phyloP scores from a whole-genome alignment of 2,797 vertebrate species.

The Champsocephalus esox region DNA sequence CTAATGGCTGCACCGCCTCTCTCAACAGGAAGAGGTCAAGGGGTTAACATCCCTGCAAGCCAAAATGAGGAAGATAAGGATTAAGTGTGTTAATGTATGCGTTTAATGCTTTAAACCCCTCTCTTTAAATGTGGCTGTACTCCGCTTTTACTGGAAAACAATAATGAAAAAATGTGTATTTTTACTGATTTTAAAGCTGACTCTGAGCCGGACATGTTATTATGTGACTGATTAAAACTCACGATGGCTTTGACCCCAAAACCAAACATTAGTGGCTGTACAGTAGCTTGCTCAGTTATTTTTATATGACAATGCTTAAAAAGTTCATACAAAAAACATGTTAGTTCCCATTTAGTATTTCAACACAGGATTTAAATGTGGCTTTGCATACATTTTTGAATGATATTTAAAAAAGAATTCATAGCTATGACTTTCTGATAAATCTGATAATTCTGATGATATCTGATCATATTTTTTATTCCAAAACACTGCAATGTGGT shows the following conservation, averaged over 20 bases:
- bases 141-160: conserved; percentile 21
- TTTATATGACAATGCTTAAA: conserved; percentile 2
- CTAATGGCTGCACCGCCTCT: conserved; percentile 43
- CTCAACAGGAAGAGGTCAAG: conserved; percentile 44
- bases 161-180: neutral
- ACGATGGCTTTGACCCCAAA: neutral
- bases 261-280: neutral
- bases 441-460: no score
- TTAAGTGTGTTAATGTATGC: conserved; percentile 56
- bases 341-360: neutral
- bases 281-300: neutral
- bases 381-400: no score
- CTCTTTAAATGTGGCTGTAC: neutral
- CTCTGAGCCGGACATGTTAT: neutral
- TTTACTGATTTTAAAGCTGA: conserved; percentile 10
- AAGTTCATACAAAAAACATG: neutral
- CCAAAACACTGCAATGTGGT: neutral
- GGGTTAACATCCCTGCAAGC: conserved; percentile 50
- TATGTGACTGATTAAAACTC: conserved; percentile 14
- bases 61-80: conserved; percentile 44
- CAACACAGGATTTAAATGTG: neutral
- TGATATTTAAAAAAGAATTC: no score
- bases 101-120: conserved; percentile 14
- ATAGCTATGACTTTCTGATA: no score
- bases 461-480: no score